Evolutionary conservation across 2,888 invertebrate genomes (phyloP).

Genomic region (Neoaliturus tenellus): DNA sequence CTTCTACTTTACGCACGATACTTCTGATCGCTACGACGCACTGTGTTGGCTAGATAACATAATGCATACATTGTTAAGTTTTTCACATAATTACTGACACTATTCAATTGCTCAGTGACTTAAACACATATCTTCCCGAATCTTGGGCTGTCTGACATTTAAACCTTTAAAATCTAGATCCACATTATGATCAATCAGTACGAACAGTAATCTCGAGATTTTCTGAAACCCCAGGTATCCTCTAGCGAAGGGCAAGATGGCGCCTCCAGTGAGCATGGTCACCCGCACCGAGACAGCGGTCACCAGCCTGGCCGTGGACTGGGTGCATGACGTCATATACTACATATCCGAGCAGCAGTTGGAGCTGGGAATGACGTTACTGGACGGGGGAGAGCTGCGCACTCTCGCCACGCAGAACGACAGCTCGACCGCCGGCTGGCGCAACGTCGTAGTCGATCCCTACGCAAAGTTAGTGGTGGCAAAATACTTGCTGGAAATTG

Average conservation of each 20-base stretch:
- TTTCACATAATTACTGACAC: too few relatives aligned
- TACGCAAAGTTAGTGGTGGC: constrained; percentile 4
- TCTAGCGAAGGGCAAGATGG: background rate
- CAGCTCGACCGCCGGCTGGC: background rate
- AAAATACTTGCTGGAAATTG: too few relatives aligned
- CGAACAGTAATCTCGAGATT: too few relatives aligned
- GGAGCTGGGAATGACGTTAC: background rate
- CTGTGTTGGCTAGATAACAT: too few relatives aligned
- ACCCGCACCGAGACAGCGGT: background rate
- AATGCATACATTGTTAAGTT: too few relatives aligned
- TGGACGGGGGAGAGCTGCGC: background rate
- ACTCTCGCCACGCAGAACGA: background rate
- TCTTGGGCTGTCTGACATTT: too few relatives aligned
- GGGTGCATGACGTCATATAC: background rate
- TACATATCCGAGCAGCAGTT: background rate
- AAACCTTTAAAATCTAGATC: too few relatives aligned
- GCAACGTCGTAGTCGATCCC: background rate
- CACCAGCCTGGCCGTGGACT: constrained; percentile 31
- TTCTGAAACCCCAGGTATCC: constrained; percentile 14
- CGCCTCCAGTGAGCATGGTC: background rate
- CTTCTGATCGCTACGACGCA: too few relatives aligned
- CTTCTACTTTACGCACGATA: too few relatives aligned
- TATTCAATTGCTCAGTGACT: too few relatives aligned
- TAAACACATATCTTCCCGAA: too few relatives aligned
- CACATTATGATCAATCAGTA: too few relatives aligned